Evolutionary conservation across 2,888 invertebrate genomes (phyloP).

Genomic region (Hemaris fuciformis): DNA sequence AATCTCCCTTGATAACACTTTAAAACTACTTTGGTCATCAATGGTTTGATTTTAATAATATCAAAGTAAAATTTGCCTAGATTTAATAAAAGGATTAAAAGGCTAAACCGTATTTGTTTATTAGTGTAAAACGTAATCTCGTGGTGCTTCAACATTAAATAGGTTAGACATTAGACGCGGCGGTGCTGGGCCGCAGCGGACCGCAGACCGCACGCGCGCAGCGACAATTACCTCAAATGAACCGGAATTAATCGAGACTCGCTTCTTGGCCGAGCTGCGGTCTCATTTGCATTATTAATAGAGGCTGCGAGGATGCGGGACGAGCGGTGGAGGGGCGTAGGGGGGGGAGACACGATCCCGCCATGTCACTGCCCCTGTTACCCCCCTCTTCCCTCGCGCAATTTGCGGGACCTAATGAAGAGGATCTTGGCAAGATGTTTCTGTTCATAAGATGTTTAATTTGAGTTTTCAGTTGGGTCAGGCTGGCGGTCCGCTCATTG

Average conservation of each 20-base stretch:
- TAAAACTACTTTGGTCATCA: no score
- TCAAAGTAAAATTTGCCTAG: not conserved
- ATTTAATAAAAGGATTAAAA: not conserved
- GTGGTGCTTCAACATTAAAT: constrained; percentile 30
- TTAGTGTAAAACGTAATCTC: constrained; percentile 25
- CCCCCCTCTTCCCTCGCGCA: constrained; percentile 48
- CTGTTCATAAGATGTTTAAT: constrained; percentile 80
- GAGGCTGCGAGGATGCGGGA: constrained; percentile 60
- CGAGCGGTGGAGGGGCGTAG: constrained; percentile 29
- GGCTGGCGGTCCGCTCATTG: constrained; percentile 62
- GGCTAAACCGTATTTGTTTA: not conserved
- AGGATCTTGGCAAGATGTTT: constrained; percentile 79
- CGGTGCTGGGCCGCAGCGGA: constrained; percentile 35
- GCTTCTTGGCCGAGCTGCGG: constrained; percentile 80
- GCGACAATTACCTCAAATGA: constrained; percentile 82
- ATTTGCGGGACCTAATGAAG: constrained; percentile 79
- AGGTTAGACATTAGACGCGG: constrained; percentile 35
- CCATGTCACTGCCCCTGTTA: constrained; percentile 68
- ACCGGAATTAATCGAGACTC: constrained; percentile 80
- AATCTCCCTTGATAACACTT: no score
- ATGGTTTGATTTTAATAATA: not conserved
- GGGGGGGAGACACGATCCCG: no score
- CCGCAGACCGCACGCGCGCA: constrained; percentile 70
- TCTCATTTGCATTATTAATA: constrained; percentile 82
- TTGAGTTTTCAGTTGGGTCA: constrained; percentile 78